Conservation (phyloP, 2,113 vertebrate genomes). For the Canis aureus region DNA sequence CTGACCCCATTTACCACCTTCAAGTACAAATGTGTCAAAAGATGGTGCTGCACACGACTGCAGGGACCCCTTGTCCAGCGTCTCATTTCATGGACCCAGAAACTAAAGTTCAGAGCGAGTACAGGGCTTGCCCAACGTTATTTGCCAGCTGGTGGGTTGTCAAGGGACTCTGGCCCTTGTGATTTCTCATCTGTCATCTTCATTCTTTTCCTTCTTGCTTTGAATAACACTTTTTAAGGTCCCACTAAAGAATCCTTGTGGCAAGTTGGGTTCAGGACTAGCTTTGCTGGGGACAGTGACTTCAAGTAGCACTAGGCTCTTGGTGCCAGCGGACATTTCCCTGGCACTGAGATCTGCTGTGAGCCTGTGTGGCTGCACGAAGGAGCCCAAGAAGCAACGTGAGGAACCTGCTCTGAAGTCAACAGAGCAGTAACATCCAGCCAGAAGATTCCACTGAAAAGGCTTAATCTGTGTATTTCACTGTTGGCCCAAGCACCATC, state of each 20-base stretch:
- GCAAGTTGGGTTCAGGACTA: not conserved
- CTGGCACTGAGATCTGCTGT: not conserved
- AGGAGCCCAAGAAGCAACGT: not conserved
- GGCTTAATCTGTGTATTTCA: not conserved
- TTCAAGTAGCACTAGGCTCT: not conserved
- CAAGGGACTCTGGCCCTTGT: not conserved
- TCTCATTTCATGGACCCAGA: not conserved
- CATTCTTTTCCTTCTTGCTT: not conserved
- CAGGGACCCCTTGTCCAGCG: not conserved
- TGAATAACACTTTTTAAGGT: slow-evolving; percentile 5
- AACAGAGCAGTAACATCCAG: not conserved
- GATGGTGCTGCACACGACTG: not conserved
- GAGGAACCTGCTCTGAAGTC: not conserved
- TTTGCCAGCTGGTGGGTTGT: too few relatives aligned
- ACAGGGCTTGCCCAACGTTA: not conserved
- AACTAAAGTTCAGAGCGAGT: not conserved
- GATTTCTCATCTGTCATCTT: not conserved
- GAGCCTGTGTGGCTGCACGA: not conserved
- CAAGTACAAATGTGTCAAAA: not conserved
- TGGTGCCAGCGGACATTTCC: rapidly evolving
- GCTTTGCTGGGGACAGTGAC: not conserved
- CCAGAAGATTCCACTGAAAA: not conserved
- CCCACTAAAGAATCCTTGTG: not conserved
- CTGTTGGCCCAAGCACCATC: not conserved
- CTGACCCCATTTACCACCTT: not conserved